These are phyloP conservation scores for Aphaenogaster floridana DNA, from an alignment of 1,140 invertebrate genomes.

Conservation along the genomic window DNA sequence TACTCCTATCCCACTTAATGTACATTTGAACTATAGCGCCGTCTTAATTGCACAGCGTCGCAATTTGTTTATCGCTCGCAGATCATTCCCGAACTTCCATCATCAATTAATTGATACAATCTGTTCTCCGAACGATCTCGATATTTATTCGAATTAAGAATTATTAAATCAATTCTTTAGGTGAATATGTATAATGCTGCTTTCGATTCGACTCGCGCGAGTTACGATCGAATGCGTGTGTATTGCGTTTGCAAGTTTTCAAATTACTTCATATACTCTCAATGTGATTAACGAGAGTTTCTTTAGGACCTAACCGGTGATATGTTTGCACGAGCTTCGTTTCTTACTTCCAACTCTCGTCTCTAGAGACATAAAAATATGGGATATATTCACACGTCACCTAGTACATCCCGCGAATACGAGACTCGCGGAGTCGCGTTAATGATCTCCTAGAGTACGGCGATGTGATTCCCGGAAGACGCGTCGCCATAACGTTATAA, in stretches of 20 bases:
- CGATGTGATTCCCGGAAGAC: constrained; percentile 22
- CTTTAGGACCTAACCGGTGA: not conserved
- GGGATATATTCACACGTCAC: not conserved
- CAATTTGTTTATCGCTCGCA: not conserved
- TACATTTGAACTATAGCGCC: not conserved
- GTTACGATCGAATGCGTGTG: not conserved
- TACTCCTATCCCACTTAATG: not conserved
- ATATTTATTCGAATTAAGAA: not conserved
- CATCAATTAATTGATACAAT: not conserved
- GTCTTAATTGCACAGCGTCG: not conserved
- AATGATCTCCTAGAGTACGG: constrained; percentile 21
- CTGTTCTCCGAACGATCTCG: not conserved
- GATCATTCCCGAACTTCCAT: not conserved
- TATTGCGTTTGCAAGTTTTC: not conserved
- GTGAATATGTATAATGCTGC: not conserved
- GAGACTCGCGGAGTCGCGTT: not conserved
- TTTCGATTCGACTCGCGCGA: not conserved
- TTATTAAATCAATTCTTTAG: not conserved
- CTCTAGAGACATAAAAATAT: not conserved
- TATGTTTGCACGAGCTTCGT: not conserved
- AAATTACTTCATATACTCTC: not conserved
- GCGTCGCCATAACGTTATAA: constrained; percentile 18
- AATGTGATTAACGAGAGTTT: not conserved
- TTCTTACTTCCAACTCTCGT: not conserved
- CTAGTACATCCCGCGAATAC: not conserved